A percentile compares a stretch with the other conserved stretches of the same genome.
phyloP scores from a whole-genome alignment of 37 sponge, comb jelly and placozoan genomes.

The Spongilla lacustris region DNA sequence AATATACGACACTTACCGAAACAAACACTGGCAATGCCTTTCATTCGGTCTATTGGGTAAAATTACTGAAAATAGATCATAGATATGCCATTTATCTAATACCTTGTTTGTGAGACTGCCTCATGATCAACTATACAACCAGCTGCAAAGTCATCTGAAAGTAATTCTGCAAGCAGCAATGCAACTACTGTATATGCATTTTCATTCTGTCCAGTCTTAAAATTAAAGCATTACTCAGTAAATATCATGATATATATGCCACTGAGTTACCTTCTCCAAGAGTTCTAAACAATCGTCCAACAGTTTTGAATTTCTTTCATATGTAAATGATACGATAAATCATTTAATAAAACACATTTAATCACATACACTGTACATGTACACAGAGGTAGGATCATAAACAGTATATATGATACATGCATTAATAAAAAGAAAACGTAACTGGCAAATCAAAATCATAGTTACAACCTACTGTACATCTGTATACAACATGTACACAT shows the following conservation, averaged over 20 bases:
- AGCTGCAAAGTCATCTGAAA: conserved; percentile 16
- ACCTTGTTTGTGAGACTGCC: not conserved
- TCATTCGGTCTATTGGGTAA: not conserved
- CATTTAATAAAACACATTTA: too few species aligned
- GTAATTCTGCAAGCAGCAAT: conserved; percentile 16
- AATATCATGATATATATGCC: not conserved
- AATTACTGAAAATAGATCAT: not conserved
- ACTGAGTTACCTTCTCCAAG: not conserved
- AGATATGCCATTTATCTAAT: not conserved
- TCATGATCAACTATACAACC: not conserved
- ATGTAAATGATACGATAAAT: too few species aligned
- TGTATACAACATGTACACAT: not conserved
- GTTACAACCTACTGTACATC: too few species aligned
- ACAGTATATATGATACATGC: too few species aligned
- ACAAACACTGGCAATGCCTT: not conserved
- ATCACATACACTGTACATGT: not conserved
- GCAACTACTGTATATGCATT: not conserved
- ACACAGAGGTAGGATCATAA: too few species aligned
- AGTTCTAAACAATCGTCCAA: conserved; percentile 11
- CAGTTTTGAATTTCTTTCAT: not conserved
- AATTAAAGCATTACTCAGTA: not conserved
- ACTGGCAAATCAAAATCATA: too few species aligned
- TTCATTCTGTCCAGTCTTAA: not conserved
- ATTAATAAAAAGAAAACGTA: too few species aligned
- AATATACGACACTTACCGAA: not conserved